These are phyloP conservation scores for Hirtodrosophila trivittata DNA, from an alignment of 2,888 invertebrate genomes.

Conservation along the genomic window DNA sequence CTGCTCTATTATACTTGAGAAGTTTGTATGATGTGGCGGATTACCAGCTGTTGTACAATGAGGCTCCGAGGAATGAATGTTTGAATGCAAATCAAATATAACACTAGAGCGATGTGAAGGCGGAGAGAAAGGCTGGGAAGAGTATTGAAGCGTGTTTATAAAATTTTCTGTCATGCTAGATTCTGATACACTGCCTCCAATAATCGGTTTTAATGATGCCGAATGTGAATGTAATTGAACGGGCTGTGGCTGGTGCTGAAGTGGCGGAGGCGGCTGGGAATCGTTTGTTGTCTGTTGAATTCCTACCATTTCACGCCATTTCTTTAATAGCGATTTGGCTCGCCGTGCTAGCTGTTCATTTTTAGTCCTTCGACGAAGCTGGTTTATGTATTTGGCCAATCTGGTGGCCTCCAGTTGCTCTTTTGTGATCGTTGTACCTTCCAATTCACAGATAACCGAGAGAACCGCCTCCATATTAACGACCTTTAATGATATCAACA, in stretches of 20 bases:
- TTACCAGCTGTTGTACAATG: no score
- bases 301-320: conserved; percentile 95
- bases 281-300: conserved; percentile 82
- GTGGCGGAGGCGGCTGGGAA: conserved; percentile 41
- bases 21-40: conserved; percentile 35
- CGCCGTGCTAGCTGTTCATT: conserved; percentile 94
- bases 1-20: conserved; percentile 45
- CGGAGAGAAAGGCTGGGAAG: conserved; percentile 15
- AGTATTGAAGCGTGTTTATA: conserved; percentile 8
- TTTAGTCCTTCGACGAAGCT: conserved; percentile 92
- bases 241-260: conserved; percentile 21
- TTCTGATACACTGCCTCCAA: conserved; percentile 15
- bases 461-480: conserved; percentile 96
- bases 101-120: conserved; percentile 23
- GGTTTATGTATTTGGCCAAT: conserved; percentile 96
- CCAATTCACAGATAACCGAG: conserved; percentile 96
- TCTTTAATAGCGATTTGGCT: conserved; percentile 95
- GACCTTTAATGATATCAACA: no score
- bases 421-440: conserved; percentile 88
- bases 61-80: conserved; percentile 26
- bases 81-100: conserved; percentile 31
- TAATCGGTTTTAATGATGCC: conserved; percentile 10
- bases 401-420: conserved; percentile 90
- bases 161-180: conserved; percentile 7
- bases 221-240: conserved; percentile 37